phyloP scores from a whole-genome alignment of 2,113 vertebrate species.

The Leucopsar rothschildi region DNA sequence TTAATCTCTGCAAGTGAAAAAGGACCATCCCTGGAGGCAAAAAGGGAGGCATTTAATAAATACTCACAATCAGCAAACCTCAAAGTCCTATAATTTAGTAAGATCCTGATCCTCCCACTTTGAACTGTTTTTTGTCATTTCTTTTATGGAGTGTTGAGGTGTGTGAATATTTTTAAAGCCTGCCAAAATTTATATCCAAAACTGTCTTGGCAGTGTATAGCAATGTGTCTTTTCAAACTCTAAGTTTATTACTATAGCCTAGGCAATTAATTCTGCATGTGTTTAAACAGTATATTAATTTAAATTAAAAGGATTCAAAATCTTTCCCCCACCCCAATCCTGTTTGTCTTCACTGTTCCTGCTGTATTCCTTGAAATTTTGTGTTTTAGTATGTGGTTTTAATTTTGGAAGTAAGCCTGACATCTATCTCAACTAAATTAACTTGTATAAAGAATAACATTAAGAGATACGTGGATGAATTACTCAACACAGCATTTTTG shows the following conservation, averaged over 20 bases:
- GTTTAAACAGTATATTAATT: not conserved
- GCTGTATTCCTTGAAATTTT: not conserved
- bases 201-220: not conserved
- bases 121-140: not conserved
- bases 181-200: not conserved
- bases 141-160: not conserved
- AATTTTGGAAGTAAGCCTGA: not conserved
- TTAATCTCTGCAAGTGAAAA: constrained; percentile 23
- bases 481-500: not conserved
- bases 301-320: not conserved
- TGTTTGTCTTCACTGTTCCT: not conserved
- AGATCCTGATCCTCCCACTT: not conserved
- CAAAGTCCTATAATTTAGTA: not conserved
- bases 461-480: not conserved
- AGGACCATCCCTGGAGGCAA: not conserved
- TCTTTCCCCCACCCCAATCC: not conserved
- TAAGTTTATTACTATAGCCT: not conserved
- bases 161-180: not conserved
- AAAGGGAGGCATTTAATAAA: not conserved
- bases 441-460: not conserved
- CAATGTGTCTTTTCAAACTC: not conserved
- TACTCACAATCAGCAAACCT: not conserved
- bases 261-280: not conserved
- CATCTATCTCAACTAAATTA: not conserved
- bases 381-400: not conserved